These are phyloP conservation scores for Conus canariensis DNA, from an alignment of 2,888 invertebrate genomes.

Conservation along the genomic window DNA sequence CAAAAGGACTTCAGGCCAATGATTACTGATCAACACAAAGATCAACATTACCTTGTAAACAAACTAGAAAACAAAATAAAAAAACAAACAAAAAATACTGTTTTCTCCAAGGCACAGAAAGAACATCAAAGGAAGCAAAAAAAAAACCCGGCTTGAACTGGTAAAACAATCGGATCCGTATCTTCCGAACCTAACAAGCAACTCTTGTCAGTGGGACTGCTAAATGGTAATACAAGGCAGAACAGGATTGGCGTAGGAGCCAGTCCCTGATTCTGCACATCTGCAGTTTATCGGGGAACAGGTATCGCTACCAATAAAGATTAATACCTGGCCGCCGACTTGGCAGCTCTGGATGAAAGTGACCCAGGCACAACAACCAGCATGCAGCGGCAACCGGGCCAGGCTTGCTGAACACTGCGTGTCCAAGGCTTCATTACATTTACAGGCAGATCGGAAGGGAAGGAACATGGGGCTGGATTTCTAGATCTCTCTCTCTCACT, in stretches of 20 bases:
- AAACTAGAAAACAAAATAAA: background rate
- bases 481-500: too few species aligned
- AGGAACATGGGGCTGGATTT: too few species aligned
- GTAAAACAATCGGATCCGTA: too few species aligned
- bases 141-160: background rate
- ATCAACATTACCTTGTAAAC: background rate
- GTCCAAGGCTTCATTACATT: background rate
- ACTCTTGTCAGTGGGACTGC: background rate
- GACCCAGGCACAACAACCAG: background rate
- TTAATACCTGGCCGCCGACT: slow-evolving; percentile 24
- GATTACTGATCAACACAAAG: background rate
- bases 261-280: background rate
- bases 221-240: background rate
- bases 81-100: background rate
- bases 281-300: slow-evolving; percentile 27
- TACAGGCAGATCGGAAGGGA: background rate
- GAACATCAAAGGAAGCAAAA: background rate
- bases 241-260: background rate
- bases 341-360: background rate
- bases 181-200: too few species aligned
- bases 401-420: background rate
- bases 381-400: background rate
- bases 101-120: too few species aligned
- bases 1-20: too few species aligned
- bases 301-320: slow-evolving; percentile 27